phyloP scores from a whole-genome alignment of 1,140 invertebrate species.

The Holotrichia oblita region DNA sequence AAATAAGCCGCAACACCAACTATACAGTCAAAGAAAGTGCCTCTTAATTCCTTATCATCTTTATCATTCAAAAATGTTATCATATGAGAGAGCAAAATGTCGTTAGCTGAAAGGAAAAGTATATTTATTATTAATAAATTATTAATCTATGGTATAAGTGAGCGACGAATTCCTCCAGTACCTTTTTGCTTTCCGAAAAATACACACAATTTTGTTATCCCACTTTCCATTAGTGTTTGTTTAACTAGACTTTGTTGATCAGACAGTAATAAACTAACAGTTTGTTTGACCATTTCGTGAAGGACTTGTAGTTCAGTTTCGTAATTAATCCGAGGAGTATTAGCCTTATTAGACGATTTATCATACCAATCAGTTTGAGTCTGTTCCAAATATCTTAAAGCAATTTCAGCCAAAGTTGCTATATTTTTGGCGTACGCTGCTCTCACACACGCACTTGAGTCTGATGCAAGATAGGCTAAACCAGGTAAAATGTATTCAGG shows the following conservation, averaged over 20 bases:
- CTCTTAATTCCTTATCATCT: constrained; percentile 87
- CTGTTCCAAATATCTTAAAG: constrained; percentile 79
- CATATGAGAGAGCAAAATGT: constrained; percentile 94
- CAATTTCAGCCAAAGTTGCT: constrained; percentile 83
- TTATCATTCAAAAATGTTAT: constrained; percentile 98
- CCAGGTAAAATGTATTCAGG: constrained; percentile 95
- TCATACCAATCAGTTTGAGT: constrained; percentile 65
- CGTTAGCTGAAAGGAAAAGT: constrained; percentile 75
- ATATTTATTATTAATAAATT: too few relatives aligned
- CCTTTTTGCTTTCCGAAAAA: constrained; percentile 96
- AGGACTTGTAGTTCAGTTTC: constrained; percentile 88
- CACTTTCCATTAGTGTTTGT: constrained; percentile 88
- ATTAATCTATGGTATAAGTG: background rate
- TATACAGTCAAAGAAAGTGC: constrained; percentile 93
- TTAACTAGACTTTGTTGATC: constrained; percentile 92
- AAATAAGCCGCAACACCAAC: constrained; percentile 93
- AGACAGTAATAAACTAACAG: constrained; percentile 86
- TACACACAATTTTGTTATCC: constrained; percentile 89
- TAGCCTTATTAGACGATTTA: constrained; percentile 44
- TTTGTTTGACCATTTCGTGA: constrained; percentile 90
- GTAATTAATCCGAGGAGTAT: constrained; percentile 73
- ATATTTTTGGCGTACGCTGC: constrained; percentile 92
- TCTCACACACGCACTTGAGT: constrained; percentile 82
- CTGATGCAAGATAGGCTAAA: constrained; percentile 77
- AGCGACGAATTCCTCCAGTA: constrained; percentile 54